These are phyloP conservation scores for Cynocephalus volans DNA, from an alignment of 2,113 vertebrate genomes.

Conservation along the genomic window DNA sequence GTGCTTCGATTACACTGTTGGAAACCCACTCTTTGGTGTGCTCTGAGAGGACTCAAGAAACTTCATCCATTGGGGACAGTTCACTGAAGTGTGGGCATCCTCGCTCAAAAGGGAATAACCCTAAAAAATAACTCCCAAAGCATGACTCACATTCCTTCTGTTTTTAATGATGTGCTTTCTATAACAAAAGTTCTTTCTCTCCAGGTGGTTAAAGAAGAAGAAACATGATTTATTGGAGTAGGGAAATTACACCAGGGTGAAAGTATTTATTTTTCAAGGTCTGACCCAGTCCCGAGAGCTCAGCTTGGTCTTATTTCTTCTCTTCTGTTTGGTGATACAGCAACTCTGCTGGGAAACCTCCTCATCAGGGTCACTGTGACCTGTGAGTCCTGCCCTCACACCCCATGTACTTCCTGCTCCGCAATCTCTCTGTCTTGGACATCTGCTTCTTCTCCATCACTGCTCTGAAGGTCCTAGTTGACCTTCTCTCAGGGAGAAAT, in stretches of 20 bases:
- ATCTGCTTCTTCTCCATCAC: conserved; percentile 73
- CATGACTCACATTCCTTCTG: background rate
- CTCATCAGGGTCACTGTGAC: conserved; percentile 35
- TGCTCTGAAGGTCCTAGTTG: conserved; percentile 27
- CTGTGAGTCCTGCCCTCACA: conserved; percentile 47
- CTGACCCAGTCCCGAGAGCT: conserved; percentile 47
- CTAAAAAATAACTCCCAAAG: background rate
- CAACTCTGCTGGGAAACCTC: conserved; percentile 60
- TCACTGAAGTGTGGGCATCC: background rate
- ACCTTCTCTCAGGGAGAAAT: conserved; percentile 55
- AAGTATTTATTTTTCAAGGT: conserved; percentile 65
- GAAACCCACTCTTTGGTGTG: background rate
- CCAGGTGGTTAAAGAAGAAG: background rate
- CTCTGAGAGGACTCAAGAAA: background rate
- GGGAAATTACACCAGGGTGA: conserved; percentile 56
- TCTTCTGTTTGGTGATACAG: background rate
- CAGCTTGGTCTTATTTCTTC: conserved; percentile 25
- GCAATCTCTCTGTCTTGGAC: conserved; percentile 28
- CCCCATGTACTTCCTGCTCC: conserved; percentile 75
- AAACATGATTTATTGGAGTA: background rate
- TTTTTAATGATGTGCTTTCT: background rate
- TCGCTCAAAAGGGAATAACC: background rate
- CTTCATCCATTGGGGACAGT: background rate
- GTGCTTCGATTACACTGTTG: background rate
- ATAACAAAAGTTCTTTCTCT: background rate